Evolutionary conservation across 1,140 invertebrate genomes (phyloP).

Genomic region (Papilio xuthus): DNA sequence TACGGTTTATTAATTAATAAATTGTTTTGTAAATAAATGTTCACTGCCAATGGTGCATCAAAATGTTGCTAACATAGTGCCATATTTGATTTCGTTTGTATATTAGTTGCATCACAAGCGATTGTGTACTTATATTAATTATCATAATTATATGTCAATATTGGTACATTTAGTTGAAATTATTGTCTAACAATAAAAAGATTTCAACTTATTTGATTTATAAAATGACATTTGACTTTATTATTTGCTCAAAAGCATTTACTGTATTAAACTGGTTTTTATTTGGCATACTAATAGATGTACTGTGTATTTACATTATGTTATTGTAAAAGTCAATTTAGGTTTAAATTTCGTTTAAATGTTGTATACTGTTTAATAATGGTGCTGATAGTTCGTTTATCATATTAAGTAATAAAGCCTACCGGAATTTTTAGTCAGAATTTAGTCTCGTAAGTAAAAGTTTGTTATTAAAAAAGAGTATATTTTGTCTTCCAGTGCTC

Average conservation of each 20-base stretch:
- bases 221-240: not conserved
- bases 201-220: not conserved
- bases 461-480: slow-evolving; percentile 25
- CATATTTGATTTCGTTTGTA: slow-evolving; percentile 30
- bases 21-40: not conserved
- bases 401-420: slow-evolving; percentile 29
- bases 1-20: not conserved
- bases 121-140: slow-evolving; percentile 32
- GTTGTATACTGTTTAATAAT: slow-evolving; percentile 21
- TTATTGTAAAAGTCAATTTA: slow-evolving; percentile 25
- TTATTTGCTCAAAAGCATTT: slow-evolving; percentile 36
- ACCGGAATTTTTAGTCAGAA: slow-evolving; percentile 29
- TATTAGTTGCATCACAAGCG: slow-evolving; percentile 27
- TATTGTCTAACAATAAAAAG: slow-evolving; percentile 16
- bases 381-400: slow-evolving; percentile 27
- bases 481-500: slow-evolving; percentile 36
- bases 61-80: slow-evolving; percentile 27
- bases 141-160: slow-evolving; percentile 13
- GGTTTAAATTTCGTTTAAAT: slow-evolving; percentile 23
- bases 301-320: not conserved
- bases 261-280: not conserved
- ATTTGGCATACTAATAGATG: not conserved
- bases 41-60: slow-evolving; percentile 26
- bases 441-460: slow-evolving; percentile 26
- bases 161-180: slow-evolving; percentile 18